Base-by-base conservation (phyloP, 1,140 invertebrate genomes). In the Cydia splendana region DNA sequence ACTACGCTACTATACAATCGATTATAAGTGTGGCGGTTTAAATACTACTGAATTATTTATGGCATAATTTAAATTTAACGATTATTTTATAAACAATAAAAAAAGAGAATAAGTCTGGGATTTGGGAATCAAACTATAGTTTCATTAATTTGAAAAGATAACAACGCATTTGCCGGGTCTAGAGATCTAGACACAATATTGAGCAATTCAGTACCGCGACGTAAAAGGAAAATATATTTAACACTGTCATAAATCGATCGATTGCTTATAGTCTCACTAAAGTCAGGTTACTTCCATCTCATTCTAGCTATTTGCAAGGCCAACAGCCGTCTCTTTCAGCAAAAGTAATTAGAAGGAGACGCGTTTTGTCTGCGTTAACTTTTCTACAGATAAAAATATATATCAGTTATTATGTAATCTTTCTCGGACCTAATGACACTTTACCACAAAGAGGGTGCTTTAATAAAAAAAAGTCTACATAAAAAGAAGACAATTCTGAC, bases 341-440 rank as follows among this genome's bases (percentile, higher is more conserved):
- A 62, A 57, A 57, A 20, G 9, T 24, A 24, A 5, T 20, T 4
- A 20, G 53, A 20, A 62, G 10, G 18, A 62, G 57, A 62, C 57
- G 57, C 10, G 57, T 24, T 62, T 24, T 12, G 10, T 20, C 20
- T 4, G 57, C 20, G 7, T 24, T 10, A 24, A 4, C 2, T 24
- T 62, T 62, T 24, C 57, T 53, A 24, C 57, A 62, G 53, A 62
- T n/a, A 62, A 62, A 62, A 62, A 62, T 53, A n/a, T 6, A 53
- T 18, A 15, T n/a, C 15, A 53, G 15, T 53, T 53, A 30, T 18
- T 53, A 62, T 57, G 18, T 62, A 10, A n/a, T 62, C 2, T n/a
- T 12, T 62, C 20, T 24, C 2, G 57, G 7, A 62, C 57, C 57
- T 2, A 24, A 62, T 15, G 45, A 12, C 38, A 42, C 0, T 38